A percentile compares a stretch with the other conserved stretches of the same genome.
Conservation (phyloP, 2,113 vertebrate genomes). For the Syngnathoides biaculeatus region DNA sequence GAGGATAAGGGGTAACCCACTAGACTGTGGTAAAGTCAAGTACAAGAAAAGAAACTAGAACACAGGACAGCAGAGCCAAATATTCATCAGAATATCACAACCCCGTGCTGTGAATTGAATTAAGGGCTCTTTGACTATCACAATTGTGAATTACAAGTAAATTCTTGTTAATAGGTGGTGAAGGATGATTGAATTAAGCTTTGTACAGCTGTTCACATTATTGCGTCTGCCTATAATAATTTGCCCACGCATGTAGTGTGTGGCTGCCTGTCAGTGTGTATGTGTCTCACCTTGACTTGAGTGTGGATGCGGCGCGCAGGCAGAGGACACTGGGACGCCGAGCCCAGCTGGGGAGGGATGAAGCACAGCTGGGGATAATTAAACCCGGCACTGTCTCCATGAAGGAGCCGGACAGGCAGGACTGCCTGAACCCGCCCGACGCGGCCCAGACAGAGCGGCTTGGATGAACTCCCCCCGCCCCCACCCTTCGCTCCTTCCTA, state of each 20-base stretch:
- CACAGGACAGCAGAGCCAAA: background rate
- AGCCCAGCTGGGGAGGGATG: slow-evolving; percentile 67
- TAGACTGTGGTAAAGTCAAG: background rate
- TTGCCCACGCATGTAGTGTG: slow-evolving; percentile 7
- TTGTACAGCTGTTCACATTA: slow-evolving; percentile 12
- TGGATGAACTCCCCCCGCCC: slow-evolving; percentile 10
- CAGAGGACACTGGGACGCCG: slow-evolving; percentile 66
- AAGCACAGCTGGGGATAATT: slow-evolving; percentile 72
- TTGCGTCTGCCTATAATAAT: slow-evolving; percentile 16
- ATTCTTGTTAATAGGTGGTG: background rate
- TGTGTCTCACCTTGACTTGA: slow-evolving; percentile 59
- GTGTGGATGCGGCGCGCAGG: slow-evolving; percentile 42
- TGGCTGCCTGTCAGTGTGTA: slow-evolving; percentile 8
- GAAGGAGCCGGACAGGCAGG: slow-evolving; percentile 43
- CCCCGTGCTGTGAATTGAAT: background rate
- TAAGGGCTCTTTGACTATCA: slow-evolving; percentile 7
- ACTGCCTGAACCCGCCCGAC: slow-evolving; percentile 36
- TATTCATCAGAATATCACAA: background rate
- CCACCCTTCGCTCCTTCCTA: slow-evolving; percentile 16
- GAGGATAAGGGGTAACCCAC: too few relatives aligned
- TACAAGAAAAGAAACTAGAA: background rate
- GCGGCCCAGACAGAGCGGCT: slow-evolving; percentile 52
- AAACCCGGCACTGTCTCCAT: slow-evolving; percentile 64
- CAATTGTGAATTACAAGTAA: background rate
- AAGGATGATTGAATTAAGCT: slow-evolving; percentile 9